Evolutionary conservation across 1,140 invertebrate genomes (phyloP), one percentile per base, ranked within the genome.

Genomic region (Lucilia sericata): DNA sequence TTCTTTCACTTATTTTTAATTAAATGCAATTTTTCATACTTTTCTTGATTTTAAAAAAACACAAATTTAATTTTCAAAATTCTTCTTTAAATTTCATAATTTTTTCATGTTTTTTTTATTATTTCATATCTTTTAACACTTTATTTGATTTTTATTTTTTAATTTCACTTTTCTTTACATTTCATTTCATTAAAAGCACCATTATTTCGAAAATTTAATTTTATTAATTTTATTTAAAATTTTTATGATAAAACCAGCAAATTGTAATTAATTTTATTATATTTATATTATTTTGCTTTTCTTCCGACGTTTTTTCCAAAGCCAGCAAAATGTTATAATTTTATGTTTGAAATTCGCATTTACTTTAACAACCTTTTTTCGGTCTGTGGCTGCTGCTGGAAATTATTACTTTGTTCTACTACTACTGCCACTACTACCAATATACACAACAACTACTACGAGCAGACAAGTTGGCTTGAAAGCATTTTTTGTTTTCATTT

Each of bases 301-400:
- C 65, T 70, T 70, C 65, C 65, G 65, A 70, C 65, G 55, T 17
- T 60, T 60, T 30, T 60, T 60, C 14, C 55, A 17, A 60, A 60
- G n/a, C 14, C 55, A 19, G 21, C n/a, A 19, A 70, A 70, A n/a
- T 60, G 55, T 60, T 70, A 70, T 25, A 70, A 70, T 70, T 70
- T 70, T 70, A 70, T 70, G 65, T 25, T 70, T 70, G 21, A 70
- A 70, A 70, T 70, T 70, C 65, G 65, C 65, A 70, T 70, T 70
- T 21, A 70, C 65, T 70, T 70, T 70, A 70, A 70, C 65, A 70
- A 21, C 65, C 65, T 70, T n/a, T 70, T 70, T 70, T 70, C 19
- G 65, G 21, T 70, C 14, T 19, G 65, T 70, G n/a, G 65, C 65
- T 21, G 65, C 65, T 70, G 65, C 65, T 70, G 65, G 65, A 70